A percentile compares a stretch with the other conserved stretches of the same genome.
Evolutionary conservation across 1,140 invertebrate species (phyloP).

Genomic region (Pseudomyrmex dendroicus): DNA sequence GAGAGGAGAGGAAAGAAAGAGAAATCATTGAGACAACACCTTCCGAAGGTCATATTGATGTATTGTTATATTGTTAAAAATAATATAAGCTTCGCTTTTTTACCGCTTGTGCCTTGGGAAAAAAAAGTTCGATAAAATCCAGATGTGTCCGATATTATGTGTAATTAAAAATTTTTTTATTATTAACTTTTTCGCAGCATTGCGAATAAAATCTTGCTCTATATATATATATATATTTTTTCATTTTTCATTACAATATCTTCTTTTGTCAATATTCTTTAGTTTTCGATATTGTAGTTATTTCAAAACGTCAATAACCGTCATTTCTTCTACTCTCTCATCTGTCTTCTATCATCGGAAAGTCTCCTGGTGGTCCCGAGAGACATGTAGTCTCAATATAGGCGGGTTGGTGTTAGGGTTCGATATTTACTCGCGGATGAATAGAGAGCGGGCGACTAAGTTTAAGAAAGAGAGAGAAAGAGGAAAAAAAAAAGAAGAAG

Average conservation of each 20-base stretch:
- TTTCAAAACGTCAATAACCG: not conserved
- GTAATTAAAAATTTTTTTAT: no score
- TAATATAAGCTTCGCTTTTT: no score
- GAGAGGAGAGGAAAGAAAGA: no score
- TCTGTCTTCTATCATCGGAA: not conserved
- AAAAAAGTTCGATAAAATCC: no score
- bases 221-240: no score
- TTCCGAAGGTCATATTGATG: no score
- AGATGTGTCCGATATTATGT: no score
- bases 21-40: no score
- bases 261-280: not conserved
- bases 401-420: conserved; percentile 6
- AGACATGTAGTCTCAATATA: conserved; percentile 1
- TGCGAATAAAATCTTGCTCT: no score
- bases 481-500: not conserved
- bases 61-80: no score
- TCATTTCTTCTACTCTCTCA: not conserved
- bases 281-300: not conserved
- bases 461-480: not conserved
- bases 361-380: not conserved
- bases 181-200: not conserved
- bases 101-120: no score
- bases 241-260: not conserved
- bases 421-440: conserved; percentile 43
- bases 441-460: conserved; percentile 27